Percentiles rank a stretch among this genome's conserved stretches.
Evolutionary conservation across 2,888 invertebrate species (phyloP).

Genomic region (Drosophila paramelanica): DNA sequence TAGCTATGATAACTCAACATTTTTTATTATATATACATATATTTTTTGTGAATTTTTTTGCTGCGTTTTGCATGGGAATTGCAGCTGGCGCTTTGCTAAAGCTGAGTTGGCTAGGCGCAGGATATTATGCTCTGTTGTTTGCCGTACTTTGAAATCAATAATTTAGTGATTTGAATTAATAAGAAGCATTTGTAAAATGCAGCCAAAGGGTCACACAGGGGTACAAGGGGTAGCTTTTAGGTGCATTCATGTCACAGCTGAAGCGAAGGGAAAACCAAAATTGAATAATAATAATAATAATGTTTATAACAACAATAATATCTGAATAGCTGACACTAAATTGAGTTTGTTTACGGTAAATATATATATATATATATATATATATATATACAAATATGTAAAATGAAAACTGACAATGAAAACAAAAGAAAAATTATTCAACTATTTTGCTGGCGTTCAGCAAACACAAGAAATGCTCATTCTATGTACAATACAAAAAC

Average conservation of each 20-base stretch:
- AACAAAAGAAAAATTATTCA: slow-evolving; percentile 20
- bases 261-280: slow-evolving; percentile 23
- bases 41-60: slow-evolving; percentile 12
- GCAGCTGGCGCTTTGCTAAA: slow-evolving; percentile 54
- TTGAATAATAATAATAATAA: slow-evolving; percentile 14
- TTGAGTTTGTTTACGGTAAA: slow-evolving; percentile 25
- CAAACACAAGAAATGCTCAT: slow-evolving; percentile 63
- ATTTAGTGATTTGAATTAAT: slow-evolving; percentile 35
- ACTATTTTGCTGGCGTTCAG: slow-evolving; percentile 32
- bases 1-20: neutral
- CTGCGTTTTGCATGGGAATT: slow-evolving; percentile 26
- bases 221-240: slow-evolving; percentile 44
- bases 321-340: slow-evolving; percentile 24
- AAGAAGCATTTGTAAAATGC: slow-evolving; percentile 72
- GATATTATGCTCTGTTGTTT: slow-evolving; percentile 41
- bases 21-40: neutral
- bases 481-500: slow-evolving; percentile 63
- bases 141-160: slow-evolving; percentile 63
- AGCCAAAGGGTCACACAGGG: slow-evolving; percentile 68
- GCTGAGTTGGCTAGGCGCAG: slow-evolving; percentile 43
- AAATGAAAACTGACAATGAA: slow-evolving; percentile 25
- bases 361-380: neutral
- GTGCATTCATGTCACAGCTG: slow-evolving; percentile 36
- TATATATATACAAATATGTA: slow-evolving; percentile 5
- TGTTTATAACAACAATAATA: slow-evolving; percentile 40